These are phyloP conservation scores for Limnodromus scolopaceus DNA, from an alignment of 2,797 vertebrate species.

Conservation along the genomic window DNA sequence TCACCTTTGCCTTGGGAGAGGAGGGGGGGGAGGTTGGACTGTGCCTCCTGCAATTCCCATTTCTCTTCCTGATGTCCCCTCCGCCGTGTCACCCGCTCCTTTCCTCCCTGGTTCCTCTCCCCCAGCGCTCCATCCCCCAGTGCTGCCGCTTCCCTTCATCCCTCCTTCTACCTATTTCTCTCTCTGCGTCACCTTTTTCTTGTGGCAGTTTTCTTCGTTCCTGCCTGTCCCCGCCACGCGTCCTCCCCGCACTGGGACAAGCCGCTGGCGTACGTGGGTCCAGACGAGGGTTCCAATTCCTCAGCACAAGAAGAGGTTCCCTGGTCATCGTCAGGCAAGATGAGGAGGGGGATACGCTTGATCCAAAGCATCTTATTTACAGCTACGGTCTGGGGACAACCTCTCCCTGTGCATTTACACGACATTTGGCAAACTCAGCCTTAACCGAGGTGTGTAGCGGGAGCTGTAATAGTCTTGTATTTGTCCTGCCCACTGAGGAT, in stretches of 20 bases:
- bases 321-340: accelerated
- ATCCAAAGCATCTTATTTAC: background rate
- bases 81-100: accelerated
- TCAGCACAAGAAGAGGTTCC: background rate
- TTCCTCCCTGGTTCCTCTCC: background rate
- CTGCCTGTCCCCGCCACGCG: accelerated
- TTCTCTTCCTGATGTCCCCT: background rate
- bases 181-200: background rate
- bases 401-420: background rate
- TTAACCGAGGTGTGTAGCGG: accelerated
- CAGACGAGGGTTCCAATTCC: accelerated
- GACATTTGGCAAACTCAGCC: background rate
- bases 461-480: background rate
- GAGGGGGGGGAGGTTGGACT: background rate
- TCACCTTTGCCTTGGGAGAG: slow-evolving; percentile 14
- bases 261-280: accelerated
- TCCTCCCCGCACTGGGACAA: accelerated
- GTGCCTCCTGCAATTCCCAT: background rate
- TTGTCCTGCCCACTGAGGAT: background rate
- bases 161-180: background rate
- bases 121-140: background rate
- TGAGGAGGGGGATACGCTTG: accelerated
- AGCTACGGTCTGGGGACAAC: accelerated
- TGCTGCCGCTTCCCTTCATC: background rate
- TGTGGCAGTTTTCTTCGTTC: accelerated